Base-by-base conservation (phyloP, 2,797 vertebrate species). In the Moxostoma hubbsi region DNA sequence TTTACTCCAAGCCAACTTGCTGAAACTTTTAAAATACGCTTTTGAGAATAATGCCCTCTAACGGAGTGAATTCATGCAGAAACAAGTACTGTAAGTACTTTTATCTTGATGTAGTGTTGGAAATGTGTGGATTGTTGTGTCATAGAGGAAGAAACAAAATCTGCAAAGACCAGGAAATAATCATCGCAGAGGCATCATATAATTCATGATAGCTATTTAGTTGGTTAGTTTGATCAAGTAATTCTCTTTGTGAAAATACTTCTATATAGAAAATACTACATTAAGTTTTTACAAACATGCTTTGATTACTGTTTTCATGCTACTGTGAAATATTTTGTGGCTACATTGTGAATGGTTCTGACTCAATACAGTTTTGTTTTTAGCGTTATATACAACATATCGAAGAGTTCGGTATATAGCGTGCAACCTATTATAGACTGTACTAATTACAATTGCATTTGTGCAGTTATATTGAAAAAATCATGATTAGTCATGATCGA, bases 141-240 rank as follows among this genome's bases (percentile, higher is more conserved):
- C 45, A 55, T 45, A 62, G 24, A 53, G 10, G 47, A 47, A 62
- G 75, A 58, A 68, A n/a, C n/a, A 49, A 63, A 49, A 66, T 55
- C 36, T 61, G n/a, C 55, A 82, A 49, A 81, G 7, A 81, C 57
- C 71, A 86, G 85, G 85, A 89, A 87, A 84, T 79, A 79, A 55
- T 70, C 16, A 75, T 53, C 47, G 54, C 6, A 68, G 67, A 59
- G 57, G 12, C 59, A 71, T 18, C 45, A 18, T 46, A 43, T 53
- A 24, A 12, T 62, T 82, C 5, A 5, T 72, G 9, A 54, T 55
- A 69, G 13, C 36, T 36, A 36, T 36, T 75, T 47, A 9, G 7
- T n/a, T 46, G 9, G 8, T 54, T 55, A 24, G 12, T 7, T 59
- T 64, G 61, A 54, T 16, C 0, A 59, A 49, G 16, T 9, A 16